Base-by-base conservation (phyloP, 2,113 vertebrate species). In the Labeo catla region DNA sequence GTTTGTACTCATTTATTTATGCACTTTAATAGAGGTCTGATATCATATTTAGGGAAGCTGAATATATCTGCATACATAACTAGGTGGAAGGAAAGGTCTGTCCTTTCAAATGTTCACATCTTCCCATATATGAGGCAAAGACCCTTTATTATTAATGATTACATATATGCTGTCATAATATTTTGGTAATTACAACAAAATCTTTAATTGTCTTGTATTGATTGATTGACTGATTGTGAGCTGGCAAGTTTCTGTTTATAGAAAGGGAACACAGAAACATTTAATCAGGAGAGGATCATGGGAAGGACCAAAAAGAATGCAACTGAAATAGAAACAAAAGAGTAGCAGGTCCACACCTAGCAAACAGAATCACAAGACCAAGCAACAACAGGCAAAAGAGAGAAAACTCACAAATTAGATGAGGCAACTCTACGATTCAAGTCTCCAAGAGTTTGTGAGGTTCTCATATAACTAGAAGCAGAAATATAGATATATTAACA, bases 351-450 rank as follows among this genome's bases (percentile, higher is more conserved):
- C 61, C 72, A 82, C 54, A 76, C 65, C 68, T 49, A 66, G 49
- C 72, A 54, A 61, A 59, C 49, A 68, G 79, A 80, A 65, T 21
- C 68, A 84, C 47, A 59, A n/a, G 73, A 77, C 54, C 81, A 74
- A 73, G 50, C 52, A 87, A 50, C 57, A 36, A 84, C 59, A 78
- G 86, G 89, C 88, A 92, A 95, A 84, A 81, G 68, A 83, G 12
- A 23, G 54, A 74, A 81, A 74, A 91, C 95, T 96, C 95, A 96
- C 96, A 96, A 90, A 89, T 96, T 95, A 88, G 96, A 97, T 83
- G 95, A 95, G 76, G 94, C 94, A 93, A 96, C 93, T 92, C 93
- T 96, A 89, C 95, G 95, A 94, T 96, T 97, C 96, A 96, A 96
- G 92, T 96, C 95, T 92, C 96, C 96, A 81, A 96, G 93, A 95